Conservation (phyloP, 2,113 vertebrate genomes). For the Cephalophus harveyi region DNA sequence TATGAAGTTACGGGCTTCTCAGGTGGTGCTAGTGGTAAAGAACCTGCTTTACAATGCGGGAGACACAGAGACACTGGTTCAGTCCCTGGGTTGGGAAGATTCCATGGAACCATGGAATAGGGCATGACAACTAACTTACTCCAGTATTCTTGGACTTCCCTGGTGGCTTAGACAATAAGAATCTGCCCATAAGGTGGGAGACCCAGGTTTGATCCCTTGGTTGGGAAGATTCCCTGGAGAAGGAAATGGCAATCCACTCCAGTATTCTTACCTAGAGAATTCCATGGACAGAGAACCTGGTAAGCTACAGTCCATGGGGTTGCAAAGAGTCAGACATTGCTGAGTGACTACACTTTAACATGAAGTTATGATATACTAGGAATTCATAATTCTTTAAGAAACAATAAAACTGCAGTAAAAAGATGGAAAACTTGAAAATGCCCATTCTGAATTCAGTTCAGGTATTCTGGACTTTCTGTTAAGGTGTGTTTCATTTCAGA, state of each 20-base stretch:
- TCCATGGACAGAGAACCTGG: not conserved
- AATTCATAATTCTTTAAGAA: constrained; percentile 10
- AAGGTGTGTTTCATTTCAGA: not conserved
- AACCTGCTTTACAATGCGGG: not conserved
- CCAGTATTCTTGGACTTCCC: not conserved
- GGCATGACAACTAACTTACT: not conserved
- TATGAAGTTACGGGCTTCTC: not conserved
- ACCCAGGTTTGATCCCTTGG: not conserved
- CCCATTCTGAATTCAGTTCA: not conserved
- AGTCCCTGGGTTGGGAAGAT: not conserved
- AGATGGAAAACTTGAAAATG: not conserved
- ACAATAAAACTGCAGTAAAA: not conserved
- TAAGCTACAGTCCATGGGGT: not conserved
- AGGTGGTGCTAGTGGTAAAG: not conserved
- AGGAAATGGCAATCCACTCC: not conserved
- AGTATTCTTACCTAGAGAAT: not conserved
- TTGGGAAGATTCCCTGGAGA: not conserved
- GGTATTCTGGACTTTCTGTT: not conserved
- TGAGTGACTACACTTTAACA: not conserved
- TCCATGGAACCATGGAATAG: not conserved
- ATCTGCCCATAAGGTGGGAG: not conserved
- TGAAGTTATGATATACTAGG: not conserved
- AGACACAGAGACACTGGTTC: not conserved
- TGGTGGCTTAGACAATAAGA: not conserved
- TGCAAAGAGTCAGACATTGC: not conserved